Percentiles rank a stretch among this genome's conserved stretches.
Evolutionary conservation across 2,888 invertebrate genomes (phyloP).

Genomic region (Caenorhabditis wallacei): DNA sequence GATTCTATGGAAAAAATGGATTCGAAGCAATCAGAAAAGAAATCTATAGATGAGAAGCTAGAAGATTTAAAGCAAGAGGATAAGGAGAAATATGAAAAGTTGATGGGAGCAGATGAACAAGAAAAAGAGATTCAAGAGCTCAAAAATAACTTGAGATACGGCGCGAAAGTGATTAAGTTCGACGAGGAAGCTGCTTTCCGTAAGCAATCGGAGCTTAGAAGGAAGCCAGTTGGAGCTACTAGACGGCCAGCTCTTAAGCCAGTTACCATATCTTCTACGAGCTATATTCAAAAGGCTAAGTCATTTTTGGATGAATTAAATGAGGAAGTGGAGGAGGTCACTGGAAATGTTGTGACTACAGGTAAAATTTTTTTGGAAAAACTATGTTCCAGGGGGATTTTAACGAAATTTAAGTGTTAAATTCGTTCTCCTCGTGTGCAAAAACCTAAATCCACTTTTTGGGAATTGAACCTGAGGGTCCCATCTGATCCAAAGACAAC

Average conservation of each 20-base stretch:
- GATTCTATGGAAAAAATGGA: slow-evolving; percentile 63
- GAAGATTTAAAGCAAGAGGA: slow-evolving; percentile 54
- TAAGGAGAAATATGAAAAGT: slow-evolving; percentile 46
- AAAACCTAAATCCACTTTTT: no score
- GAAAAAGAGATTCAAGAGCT: slow-evolving; percentile 44
- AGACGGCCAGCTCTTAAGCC: slow-evolving; percentile 44
- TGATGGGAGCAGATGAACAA: slow-evolving; percentile 46
- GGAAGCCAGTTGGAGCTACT: slow-evolving; percentile 49
- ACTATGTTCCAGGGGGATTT: no score
- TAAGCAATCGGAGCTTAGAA: slow-evolving; percentile 62
- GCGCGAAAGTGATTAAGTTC: slow-evolving; percentile 64
- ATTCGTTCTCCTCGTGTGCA: not conserved
- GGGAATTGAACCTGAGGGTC: no score
- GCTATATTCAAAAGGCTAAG: slow-evolving; percentile 71
- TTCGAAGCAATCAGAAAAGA: slow-evolving; percentile 39
- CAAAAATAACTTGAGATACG: slow-evolving; percentile 55
- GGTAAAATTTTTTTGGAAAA: not conserved
- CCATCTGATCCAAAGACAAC: no score
- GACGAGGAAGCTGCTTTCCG: slow-evolving; percentile 63
- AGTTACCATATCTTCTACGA: slow-evolving; percentile 63
- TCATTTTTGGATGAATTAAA: slow-evolving; percentile 70
- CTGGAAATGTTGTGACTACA: slow-evolving; percentile 33
- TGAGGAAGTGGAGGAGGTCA: slow-evolving; percentile 45
- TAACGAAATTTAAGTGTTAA: no score
- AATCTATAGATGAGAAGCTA: slow-evolving; percentile 55